Conservation (phyloP, 1,140 invertebrate genomes). For the Campoletis sonorensis region DNA sequence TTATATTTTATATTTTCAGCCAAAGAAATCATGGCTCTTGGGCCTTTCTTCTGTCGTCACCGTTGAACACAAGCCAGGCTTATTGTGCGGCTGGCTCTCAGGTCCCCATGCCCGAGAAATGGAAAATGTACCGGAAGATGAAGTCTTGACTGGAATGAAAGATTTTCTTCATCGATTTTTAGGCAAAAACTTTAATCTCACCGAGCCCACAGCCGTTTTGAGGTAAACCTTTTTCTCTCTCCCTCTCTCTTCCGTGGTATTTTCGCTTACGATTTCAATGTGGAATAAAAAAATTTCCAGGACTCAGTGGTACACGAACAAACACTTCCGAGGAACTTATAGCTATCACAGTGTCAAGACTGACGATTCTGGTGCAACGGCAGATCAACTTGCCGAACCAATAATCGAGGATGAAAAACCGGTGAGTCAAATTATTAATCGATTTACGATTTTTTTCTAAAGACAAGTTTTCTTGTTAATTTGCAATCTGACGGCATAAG, state of each 20-base stretch:
- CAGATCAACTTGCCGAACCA: slow-evolving; percentile 62
- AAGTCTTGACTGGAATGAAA: slow-evolving; percentile 73
- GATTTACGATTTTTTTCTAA: no score
- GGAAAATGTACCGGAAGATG: slow-evolving; percentile 76
- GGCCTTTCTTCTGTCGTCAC: slow-evolving; percentile 83
- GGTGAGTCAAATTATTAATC: slow-evolving; percentile 30
- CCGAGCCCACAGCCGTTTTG: slow-evolving; percentile 71
- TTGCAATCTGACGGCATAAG: no score
- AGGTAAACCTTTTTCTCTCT: slow-evolving; percentile 62
- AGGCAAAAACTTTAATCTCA: slow-evolving; percentile 75
- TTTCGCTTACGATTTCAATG: background rate
- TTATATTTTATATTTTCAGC: slow-evolving; percentile 49
- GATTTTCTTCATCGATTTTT: slow-evolving; percentile 76
- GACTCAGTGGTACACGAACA: slow-evolving; percentile 83
- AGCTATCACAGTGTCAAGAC: slow-evolving; percentile 80
- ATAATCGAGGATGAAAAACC: slow-evolving; percentile 46
- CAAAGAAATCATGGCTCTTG: slow-evolving; percentile 76
- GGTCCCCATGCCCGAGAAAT: slow-evolving; percentile 78
- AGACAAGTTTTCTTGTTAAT: no score
- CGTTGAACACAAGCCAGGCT: slow-evolving; percentile 81
- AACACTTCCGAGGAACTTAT: slow-evolving; percentile 83
- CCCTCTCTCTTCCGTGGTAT: background rate
- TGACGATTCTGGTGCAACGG: slow-evolving; percentile 53
- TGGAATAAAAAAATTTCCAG: slow-evolving; percentile 66
- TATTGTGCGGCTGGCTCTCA: slow-evolving; percentile 83